A percentile compares a stretch with the other conserved stretches of the same genome.
phyloP scores from a whole-genome alignment of 2,888 invertebrate genomes.

The Prionchulus punctatus region DNA sequence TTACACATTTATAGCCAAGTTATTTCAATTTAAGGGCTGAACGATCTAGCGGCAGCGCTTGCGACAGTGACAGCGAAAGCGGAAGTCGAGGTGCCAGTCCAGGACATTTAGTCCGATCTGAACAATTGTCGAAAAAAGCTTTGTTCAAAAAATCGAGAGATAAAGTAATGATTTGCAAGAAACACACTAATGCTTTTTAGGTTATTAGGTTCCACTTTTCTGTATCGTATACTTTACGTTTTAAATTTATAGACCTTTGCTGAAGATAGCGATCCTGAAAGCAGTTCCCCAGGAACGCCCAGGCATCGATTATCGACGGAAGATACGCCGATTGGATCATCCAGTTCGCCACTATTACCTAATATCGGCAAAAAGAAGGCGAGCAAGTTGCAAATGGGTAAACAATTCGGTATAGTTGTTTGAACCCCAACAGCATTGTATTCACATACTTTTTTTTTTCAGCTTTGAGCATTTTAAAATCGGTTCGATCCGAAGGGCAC shows the following conservation, averaged over 20 bases:
- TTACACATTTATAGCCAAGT: not conserved
- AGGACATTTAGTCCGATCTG: constrained; percentile 14
- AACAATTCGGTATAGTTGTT: too few relatives aligned
- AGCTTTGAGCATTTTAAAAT: constrained; percentile 26
- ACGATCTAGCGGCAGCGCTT: constrained; percentile 57
- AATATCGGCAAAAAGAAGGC: constrained; percentile 30
- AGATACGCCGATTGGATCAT: constrained; percentile 15
- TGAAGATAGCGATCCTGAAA: constrained; percentile 16
- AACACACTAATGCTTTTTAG: not conserved
- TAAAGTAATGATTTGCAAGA: not conserved
- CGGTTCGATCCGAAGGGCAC: constrained; percentile 19
- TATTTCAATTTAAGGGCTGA: constrained; percentile 2
- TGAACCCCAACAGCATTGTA: not conserved
- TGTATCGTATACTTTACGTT: not conserved
- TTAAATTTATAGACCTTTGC: not conserved
- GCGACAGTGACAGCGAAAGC: constrained; percentile 43
- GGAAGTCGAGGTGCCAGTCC: constrained; percentile 44
- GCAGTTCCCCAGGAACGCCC: constrained; percentile 25
- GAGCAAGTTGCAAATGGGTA: constrained; percentile 37
- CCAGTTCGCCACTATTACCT: constrained; percentile 11
- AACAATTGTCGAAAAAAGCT: constrained; percentile 24
- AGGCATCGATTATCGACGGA: constrained; percentile 17
- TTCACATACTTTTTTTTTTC: constrained; percentile 10
- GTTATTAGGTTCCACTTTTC: not conserved
- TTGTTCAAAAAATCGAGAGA: constrained; percentile 23